Conservation (phyloP, 2,888 invertebrate species). For the Unio pictorum region DNA sequence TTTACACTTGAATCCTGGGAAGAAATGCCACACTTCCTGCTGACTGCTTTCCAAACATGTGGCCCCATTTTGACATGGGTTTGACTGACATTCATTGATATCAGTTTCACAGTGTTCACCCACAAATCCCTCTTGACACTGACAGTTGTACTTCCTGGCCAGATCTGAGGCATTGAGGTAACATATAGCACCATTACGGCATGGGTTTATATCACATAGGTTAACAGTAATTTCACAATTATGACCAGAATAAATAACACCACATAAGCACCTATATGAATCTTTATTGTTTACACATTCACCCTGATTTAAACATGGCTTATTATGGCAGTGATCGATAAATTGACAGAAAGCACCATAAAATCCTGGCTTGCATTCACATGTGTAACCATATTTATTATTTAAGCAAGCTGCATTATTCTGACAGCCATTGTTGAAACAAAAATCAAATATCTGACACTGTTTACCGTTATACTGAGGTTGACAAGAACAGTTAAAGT, state of each 20-base stretch:
- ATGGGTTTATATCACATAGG: constrained; percentile 73
- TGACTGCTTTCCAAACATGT: constrained; percentile 83
- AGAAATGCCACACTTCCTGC: constrained; percentile 32
- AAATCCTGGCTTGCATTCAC: constrained; percentile 48
- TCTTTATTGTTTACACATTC: constrained; percentile 41
- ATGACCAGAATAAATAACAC: constrained; percentile 46
- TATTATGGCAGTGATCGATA: constrained; percentile 44
- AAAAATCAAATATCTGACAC: constrained; percentile 59
- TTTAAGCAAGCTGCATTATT: constrained; percentile 56
- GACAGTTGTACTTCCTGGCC: constrained; percentile 28
- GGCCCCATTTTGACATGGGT: constrained; percentile 94
- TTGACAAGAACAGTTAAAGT: constrained; percentile 54
- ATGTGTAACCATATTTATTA: constrained; percentile 39
- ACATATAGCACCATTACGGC: constrained; percentile 60
- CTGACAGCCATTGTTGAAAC: constrained; percentile 47
- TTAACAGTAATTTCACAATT: constrained; percentile 53
- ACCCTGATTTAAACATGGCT: constrained; percentile 50
- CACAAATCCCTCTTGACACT: constrained; percentile 50
- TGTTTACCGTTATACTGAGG: constrained; percentile 49
- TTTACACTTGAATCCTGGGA: constrained; percentile 46
- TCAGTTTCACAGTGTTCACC: constrained; percentile 71
- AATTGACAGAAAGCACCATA: constrained; percentile 61
- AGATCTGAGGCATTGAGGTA: constrained; percentile 29
- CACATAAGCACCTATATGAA: constrained; percentile 49
- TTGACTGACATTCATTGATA: constrained; percentile 95